These are phyloP conservation scores for Cyclophora punctaria DNA, from an alignment of 2,888 invertebrate species.

Conservation along the genomic window DNA sequence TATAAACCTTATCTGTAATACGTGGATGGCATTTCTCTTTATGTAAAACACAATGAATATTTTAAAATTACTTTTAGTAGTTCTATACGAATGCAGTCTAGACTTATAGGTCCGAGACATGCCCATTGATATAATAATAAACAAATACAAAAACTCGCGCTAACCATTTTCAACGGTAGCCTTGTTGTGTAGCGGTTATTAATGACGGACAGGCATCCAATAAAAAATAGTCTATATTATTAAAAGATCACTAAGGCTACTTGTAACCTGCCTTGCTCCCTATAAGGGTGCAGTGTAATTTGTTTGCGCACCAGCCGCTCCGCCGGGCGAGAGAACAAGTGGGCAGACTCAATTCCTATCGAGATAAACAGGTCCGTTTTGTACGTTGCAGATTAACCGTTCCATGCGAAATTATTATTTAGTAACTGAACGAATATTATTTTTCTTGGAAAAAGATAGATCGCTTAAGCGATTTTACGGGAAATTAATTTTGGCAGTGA, in stretches of 20 bases:
- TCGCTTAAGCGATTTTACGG: constrained; percentile 68
- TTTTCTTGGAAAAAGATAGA: constrained; percentile 68
- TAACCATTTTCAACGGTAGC: constrained; percentile 39
- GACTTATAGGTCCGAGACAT: constrained; percentile 13
- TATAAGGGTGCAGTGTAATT: constrained; percentile 60
- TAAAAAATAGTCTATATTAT: constrained; percentile 38
- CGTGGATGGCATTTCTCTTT: too few relatives aligned
- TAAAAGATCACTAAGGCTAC: constrained; percentile 41
- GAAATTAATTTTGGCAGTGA: constrained; percentile 70
- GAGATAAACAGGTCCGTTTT: constrained; percentile 46
- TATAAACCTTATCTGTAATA: too few relatives aligned
- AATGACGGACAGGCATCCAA: constrained; percentile 35
- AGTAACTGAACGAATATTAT: constrained; percentile 50
- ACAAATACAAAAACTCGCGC: constrained; percentile 37
- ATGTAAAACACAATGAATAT: too few relatives aligned
- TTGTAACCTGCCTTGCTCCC: constrained; percentile 39
- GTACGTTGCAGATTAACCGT: constrained; percentile 52
- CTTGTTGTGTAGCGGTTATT: constrained; percentile 42
- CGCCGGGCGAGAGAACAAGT: constrained; percentile 37
- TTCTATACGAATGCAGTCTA: neutral
- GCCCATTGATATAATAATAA: constrained; percentile 22
- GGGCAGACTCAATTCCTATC: constrained; percentile 42
- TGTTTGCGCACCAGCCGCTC: constrained; percentile 51
- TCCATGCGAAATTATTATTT: constrained; percentile 51
- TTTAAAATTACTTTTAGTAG: too few relatives aligned